phyloP scores from a whole-genome alignment of 1,140 invertebrate genomes.

The Zaprionus davidi region DNA sequence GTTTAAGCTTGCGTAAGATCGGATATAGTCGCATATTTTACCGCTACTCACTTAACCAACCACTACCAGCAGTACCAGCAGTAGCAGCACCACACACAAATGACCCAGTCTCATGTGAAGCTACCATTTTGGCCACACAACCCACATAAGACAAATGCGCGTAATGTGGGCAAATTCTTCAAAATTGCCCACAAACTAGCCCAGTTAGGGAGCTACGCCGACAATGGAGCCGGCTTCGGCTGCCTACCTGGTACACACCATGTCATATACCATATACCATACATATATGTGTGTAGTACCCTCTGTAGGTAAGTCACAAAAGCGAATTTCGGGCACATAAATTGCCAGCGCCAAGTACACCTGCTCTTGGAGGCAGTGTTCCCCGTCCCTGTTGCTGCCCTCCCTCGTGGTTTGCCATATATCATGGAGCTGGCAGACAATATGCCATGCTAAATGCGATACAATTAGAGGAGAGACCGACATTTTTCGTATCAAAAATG shows the following conservation, averaged over 20 bases:
- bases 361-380: slow-evolving; percentile 8
- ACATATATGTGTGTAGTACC: background rate
- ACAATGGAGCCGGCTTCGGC: slow-evolving; percentile 48
- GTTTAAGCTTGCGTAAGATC: slow-evolving; percentile 15
- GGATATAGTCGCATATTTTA: slow-evolving; percentile 25
- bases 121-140: slow-evolving; percentile 54
- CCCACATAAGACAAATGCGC: slow-evolving; percentile 12
- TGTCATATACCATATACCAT: no score
- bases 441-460: slow-evolving; percentile 78
- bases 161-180: slow-evolving; percentile 70
- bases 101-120: slow-evolving; percentile 72
- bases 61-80: background rate
- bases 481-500: slow-evolving; percentile 60
- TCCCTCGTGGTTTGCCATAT: slow-evolving; percentile 42
- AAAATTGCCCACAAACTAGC: slow-evolving; percentile 75
- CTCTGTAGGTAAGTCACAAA: slow-evolving; percentile 12
- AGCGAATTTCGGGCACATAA: slow-evolving; percentile 41
- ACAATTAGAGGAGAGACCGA: slow-evolving; percentile 70
- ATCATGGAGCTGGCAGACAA: slow-evolving; percentile 71
- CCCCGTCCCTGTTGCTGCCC: background rate
- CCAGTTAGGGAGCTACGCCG: slow-evolving; percentile 54
- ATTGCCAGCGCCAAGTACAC: slow-evolving; percentile 42
- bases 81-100: slow-evolving; percentile 39
- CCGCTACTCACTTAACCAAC: slow-evolving; percentile 23
- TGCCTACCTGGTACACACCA: background rate